Base-by-base conservation (phyloP, 2,888 invertebrate genomes). In the Noctua fimbriata region DNA sequence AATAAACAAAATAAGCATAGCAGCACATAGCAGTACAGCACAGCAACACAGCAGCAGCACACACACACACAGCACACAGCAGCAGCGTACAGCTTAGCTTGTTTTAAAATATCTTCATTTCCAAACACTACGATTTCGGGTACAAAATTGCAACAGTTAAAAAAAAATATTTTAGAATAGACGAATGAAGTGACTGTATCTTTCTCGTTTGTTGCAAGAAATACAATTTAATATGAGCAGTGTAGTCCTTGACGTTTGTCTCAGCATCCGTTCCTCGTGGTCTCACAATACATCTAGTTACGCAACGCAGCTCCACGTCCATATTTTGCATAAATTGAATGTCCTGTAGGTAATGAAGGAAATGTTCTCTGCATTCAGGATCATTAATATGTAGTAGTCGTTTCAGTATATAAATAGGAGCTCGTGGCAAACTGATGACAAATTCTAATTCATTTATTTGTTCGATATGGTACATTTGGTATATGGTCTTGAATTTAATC, bases 261-360 rank as follows among this genome's bases (percentile, higher is more conserved):
- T 55, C 52, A 58, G 49, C 14, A 55, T 16, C 28, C 24, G 83
- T 28, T 49, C 12, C 10, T 32, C 69, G 41, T 58, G 55, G 32
- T 32, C 32, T 49, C 21, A 32, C 63, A 66, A 58, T 76, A 76
- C 16, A 71, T 71, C 7, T 58, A 52, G 81, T 67, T 41, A 76
- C 69, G 49, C 36, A 72, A 69, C 44, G 32, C 41, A 65, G 69
- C 52, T 58, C 21, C 63, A 18, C 58, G 36, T 70, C 41, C 9
- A 67, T 58, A 73, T 69, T 80, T 75, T 80, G n/a, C 83, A 83
- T 79, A 58, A 72, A 79, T 79, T 84, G 65, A 63, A 73, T 65
- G 7, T 80, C 44, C 58, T 55, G 0, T n/a, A 73, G 28, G 41
- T 52, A 73, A n/a, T n/a, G n/a, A n/a, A 60, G 24, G 32, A 75